Evolutionary conservation across 2,797 vertebrate genomes (phyloP).

Genomic region (Sebastes diaconus): DNA sequence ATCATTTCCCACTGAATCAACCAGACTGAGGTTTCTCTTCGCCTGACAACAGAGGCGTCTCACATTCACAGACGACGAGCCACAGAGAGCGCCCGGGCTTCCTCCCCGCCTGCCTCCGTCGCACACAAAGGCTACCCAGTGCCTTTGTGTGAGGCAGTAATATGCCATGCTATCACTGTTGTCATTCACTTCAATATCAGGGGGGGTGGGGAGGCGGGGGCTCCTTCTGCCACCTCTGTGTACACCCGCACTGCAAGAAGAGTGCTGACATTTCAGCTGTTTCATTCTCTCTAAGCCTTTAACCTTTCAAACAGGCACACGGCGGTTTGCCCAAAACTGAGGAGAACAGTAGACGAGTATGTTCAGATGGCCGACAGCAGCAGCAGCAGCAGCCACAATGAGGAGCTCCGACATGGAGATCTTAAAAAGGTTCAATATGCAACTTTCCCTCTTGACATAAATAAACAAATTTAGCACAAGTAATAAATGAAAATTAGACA

Average conservation of each 20-base stretch:
- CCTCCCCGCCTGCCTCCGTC: slow-evolving; percentile 7
- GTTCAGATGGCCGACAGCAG: not conserved
- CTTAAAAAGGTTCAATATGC: not conserved
- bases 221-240: slow-evolving; percentile 14
- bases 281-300: slow-evolving; percentile 44
- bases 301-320: slow-evolving; percentile 43
- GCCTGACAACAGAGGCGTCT: slow-evolving; percentile 45
- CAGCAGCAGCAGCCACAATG: not conserved
- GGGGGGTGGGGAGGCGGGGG: not conserved
- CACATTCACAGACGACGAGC: slow-evolving; percentile 20
- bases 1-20: slow-evolving; percentile 25
- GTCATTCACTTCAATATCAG: slow-evolving; percentile 51
- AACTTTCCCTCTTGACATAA: not conserved
- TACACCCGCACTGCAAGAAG: not conserved
- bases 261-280: slow-evolving; percentile 48
- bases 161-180: slow-evolving; percentile 47
- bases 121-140: slow-evolving; percentile 47
- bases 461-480: not conserved
- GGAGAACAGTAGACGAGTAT: not conserved
- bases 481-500: too few species aligned
- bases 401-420: not conserved
- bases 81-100: slow-evolving; percentile 8
- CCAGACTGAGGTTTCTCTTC: slow-evolving; percentile 32
- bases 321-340: not conserved
- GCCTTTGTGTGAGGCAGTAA: slow-evolving; percentile 29